These are phyloP conservation scores for Globodera rostochiensis DNA, from an alignment of 1,140 invertebrate species.

Conservation along the genomic window DNA sequence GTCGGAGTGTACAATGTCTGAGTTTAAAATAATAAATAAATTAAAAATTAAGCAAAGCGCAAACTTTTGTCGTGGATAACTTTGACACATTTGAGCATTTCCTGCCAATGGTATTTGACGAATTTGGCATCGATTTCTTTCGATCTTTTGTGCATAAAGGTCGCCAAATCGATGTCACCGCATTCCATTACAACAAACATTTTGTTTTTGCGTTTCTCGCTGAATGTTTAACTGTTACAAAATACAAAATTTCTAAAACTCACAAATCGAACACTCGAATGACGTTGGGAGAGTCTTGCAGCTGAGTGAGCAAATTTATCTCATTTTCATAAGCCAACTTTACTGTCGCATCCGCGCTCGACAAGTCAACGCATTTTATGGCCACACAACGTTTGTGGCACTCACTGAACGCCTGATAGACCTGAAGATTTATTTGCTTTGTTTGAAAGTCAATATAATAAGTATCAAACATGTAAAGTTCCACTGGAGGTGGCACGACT, in stretches of 20 bases:
- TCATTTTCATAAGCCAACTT: conserved; percentile 85
- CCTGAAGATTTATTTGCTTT: background rate
- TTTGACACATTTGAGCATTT: conserved; percentile 87
- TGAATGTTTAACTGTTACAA: conserved; percentile 59
- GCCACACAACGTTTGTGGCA: conserved; percentile 32
- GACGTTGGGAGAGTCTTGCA: conserved; percentile 80
- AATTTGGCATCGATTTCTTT: conserved; percentile 69
- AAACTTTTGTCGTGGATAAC: conserved; percentile 85
- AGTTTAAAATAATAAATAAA: conserved; percentile 40
- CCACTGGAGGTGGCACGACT: no score
- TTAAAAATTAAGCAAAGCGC: conserved; percentile 31
- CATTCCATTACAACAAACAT: conserved; percentile 87
- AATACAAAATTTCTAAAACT: conserved; percentile 68
- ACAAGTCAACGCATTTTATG: conserved; percentile 73
- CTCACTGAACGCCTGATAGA: background rate
- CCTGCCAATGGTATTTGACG: conserved; percentile 86
- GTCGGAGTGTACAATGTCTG: conserved; percentile 91
- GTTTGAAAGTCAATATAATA: no score
- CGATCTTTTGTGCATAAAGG: conserved; percentile 72
- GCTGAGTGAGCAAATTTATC: conserved; percentile 79
- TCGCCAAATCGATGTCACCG: conserved; percentile 84
- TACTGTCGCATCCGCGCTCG: conserved; percentile 74
- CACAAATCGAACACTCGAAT: conserved; percentile 86
- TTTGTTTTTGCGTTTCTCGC: conserved; percentile 68
- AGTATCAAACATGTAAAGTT: background rate